Base-by-base conservation (phyloP, 2,888 invertebrate genomes). In the Nowickia ferox region DNA sequence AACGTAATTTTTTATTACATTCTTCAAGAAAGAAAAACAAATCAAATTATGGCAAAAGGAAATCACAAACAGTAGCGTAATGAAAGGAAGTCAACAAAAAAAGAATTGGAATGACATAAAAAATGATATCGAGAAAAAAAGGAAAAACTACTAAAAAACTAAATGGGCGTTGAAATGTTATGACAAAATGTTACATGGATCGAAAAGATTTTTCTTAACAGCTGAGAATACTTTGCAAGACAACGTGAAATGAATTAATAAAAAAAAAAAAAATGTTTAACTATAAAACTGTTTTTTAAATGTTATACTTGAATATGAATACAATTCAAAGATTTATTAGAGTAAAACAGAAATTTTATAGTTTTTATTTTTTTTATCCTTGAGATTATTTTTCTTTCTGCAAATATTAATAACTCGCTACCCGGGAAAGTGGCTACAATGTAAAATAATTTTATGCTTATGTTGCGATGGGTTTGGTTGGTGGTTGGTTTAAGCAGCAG, bases 11-110 rank as follows among this genome's bases (percentile, higher is more conserved):
- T 85, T 85, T 85, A 85, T 77, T 81, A 78, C 72, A 68, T 77
- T 80, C 69, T 65, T 76, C 8, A 53, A 55, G 38, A 48, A 65
- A 72, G 46, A 69, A n/a, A 78, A 78, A 48, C 71, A 81, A 85
- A 82, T 85, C 82, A 82, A 85, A 85, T 82, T 85, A 82, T 78
- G 77, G 85, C 78, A 82, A 85, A 85, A 85, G 85, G 85, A 85
- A 85, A 85, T 85, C 85, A 82, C 77, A 74, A 72, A 72, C 79
- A 79, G 78, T 71, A 81, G 75, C 68, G 61, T 38, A 81, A 57
- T 74, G 79, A 79, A 84, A 61, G 69, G 78, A 84, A 84, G 79
- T 81, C 74, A 81, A 68, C 30, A 13, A 59, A 51, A 61, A 63
- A 11, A 42, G 17, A 63, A 75, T 48, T 51, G 13, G 22, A 57